A percentile compares a stretch with the other conserved stretches of the same genome.
Evolutionary conservation across 2,113 vertebrate species (phyloP).

Genomic region (Centropus bengalensis): DNA sequence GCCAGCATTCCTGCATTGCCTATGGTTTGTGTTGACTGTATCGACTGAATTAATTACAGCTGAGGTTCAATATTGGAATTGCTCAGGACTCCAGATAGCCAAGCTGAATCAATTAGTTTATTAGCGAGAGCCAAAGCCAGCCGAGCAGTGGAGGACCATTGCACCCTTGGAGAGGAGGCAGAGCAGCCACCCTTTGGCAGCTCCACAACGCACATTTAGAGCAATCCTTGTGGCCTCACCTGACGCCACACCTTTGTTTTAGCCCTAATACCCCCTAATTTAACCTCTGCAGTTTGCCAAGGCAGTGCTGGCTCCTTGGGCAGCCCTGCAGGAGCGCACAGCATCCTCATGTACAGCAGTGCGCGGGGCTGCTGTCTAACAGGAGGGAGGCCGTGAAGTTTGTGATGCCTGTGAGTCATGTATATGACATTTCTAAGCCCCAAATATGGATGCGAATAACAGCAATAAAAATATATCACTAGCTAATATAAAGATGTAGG

Average conservation of each 20-base stretch:
- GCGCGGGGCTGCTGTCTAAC: fast-evolving
- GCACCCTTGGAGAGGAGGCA: background rate
- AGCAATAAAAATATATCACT: background rate
- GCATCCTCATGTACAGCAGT: fast-evolving
- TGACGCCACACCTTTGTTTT: fast-evolving
- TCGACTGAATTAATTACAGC: constrained; percentile 29
- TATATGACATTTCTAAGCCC: background rate
- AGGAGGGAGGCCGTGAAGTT: background rate
- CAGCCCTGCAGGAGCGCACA: background rate
- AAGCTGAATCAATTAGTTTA: constrained; percentile 47
- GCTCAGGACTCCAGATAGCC: constrained; percentile 1
- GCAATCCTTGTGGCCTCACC: background rate
- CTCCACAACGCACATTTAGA: fast-evolving
- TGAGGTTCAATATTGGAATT: constrained; percentile 44
- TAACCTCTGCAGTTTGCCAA: background rate
- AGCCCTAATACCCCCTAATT: background rate
- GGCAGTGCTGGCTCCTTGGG: background rate
- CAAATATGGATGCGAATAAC: background rate
- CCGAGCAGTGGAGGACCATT: fast-evolving
- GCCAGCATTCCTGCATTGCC: fast-evolving
- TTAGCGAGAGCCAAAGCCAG: background rate
- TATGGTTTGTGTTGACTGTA: background rate
- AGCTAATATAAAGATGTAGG: background rate
- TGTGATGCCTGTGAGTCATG: background rate
- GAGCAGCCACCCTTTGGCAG: background rate